Base-by-base conservation (phyloP, 1,140 invertebrate genomes). In the Drosophila bifasciata region DNA sequence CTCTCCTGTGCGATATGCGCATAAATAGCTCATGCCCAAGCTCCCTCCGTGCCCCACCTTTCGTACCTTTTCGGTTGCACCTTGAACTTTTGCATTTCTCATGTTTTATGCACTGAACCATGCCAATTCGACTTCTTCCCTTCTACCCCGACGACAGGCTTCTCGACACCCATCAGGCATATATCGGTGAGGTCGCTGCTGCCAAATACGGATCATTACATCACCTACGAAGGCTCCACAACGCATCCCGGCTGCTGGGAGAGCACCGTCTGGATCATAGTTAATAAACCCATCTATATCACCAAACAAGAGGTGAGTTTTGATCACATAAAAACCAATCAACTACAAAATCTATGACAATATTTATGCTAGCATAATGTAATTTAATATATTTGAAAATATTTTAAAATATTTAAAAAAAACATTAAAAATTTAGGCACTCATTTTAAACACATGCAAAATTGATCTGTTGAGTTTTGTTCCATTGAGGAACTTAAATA, bases 211-310 rank as follows among this genome's bases (percentile, higher is more conserved):
- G 94, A 95, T 70, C 95, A 97, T 77, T 99, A 97, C 92, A 97
- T 99, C 92, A 99, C 98, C n/a, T 99, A 99, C 92, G 98, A 99
- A 92, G 98, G 98, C n/a, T 98, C 97, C 48, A 97, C 97, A 28
- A 99, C 98, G 55, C 97, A 97, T 93, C 98, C 98, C 3, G 96
- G 96, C 19, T 97, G 97, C 92, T 97, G 97, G 95, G 97, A 98
- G 92, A 97, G 96, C 15, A 96, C 96, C 8, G 97, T 98, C 39
- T 99, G 98, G 98, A 95, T 99, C 74, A 96, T 99, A 71, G 94
- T 98, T 91, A 99, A 99, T 93, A 98, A 98, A 92, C 98, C 98
- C 46, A 97, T 99, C 91, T 99, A 99, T 93, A 97, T 97, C 88
- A 97, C 96, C 61, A 96, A 96, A 90, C 96, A 97, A 92, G 96